Percentiles rank a stretch among this genome's conserved stretches.
Evolutionary conservation across 1,140 invertebrate genomes (phyloP).

Genomic region (Anagrus nilaparvatae): DNA sequence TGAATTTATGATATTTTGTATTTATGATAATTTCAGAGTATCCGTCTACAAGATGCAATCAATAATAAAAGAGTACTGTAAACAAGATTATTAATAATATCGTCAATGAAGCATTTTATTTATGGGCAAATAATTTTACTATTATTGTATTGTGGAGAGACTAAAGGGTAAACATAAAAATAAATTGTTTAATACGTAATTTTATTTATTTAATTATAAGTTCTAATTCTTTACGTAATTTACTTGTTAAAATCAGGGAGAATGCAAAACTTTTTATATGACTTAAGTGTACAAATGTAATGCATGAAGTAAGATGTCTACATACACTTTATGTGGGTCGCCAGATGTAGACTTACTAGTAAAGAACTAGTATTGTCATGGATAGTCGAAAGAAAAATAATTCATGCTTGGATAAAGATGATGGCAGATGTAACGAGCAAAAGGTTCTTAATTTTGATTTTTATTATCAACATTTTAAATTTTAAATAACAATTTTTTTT

Average conservation of each 20-base stretch:
- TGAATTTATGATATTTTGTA: too few species aligned
- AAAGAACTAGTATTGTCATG: conserved; percentile 81
- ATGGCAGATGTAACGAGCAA: conserved; percentile 90
- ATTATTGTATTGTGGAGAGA: conserved; percentile 81
- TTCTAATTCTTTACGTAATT: conserved; percentile 2
- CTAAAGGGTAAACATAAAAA: conserved; percentile 48
- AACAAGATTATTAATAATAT: too few species aligned
- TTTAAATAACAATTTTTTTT: too few species aligned
- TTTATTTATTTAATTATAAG: background rate
- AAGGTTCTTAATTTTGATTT: too few species aligned
- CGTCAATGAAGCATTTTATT: conserved; percentile 22
- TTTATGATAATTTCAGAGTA: too few species aligned
- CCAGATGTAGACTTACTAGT: conserved; percentile 45
- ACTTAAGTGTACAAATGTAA: conserved; percentile 53
- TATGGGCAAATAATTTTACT: conserved; percentile 62
- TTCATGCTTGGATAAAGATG: conserved; percentile 92
- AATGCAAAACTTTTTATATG: conserved; percentile 48
- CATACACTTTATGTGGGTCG: conserved; percentile 90
- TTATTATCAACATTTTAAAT: too few species aligned
- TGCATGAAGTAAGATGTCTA: conserved; percentile 71
- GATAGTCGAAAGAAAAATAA: conserved; percentile 87
- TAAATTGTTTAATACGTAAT: too few species aligned
- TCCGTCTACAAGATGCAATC: too few species aligned
- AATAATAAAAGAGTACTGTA: too few species aligned
- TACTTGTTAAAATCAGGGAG: conserved; percentile 32